Evolutionary conservation across 2,797 vertebrate genomes (phyloP), one percentile per base, ranked within the genome.

Genomic region (Coranthus polyacanthus): DNA sequence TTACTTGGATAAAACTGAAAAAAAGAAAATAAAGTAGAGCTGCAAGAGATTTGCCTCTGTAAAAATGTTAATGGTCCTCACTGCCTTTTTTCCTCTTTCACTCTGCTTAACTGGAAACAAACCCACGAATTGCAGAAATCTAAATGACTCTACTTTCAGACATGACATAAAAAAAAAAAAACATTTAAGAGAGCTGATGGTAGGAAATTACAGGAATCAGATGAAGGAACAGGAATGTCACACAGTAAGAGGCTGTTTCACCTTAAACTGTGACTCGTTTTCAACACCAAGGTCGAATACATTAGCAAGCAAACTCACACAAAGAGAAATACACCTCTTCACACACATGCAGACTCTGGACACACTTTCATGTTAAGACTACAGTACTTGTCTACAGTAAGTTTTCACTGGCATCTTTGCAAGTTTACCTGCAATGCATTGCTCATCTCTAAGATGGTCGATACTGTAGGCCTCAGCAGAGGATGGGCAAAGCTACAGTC

Each of bases 161-260:
- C 15, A 13, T n/a, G 39, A 24, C 22, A 24, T 3, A 5, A 24
- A 16, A 39, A 74, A 46, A 53, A 47, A 47, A 32, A 12, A 42
- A 7, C 11, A 57, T 69, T 81, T 21, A 13, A 26, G 10, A 72
- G 22, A 39, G 41, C 6, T 61, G 65, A 83, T 78, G 72, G 56
- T 36, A 61, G 69, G 13, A 82, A 88, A 88, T 82, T 62, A 64
- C 43, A 85, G 67, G 59, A 68, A 61, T 71, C 66, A 58, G 50
- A 64, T 0, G 0, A 37, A 18, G 24, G 22, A 68, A 42, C 13
- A 39, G 37, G 16, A 47, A 54, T n/a, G 49, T 61, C 60, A 67
- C 66, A 59, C 44, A 16, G 5, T 17, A 46, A 72, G 52, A 16
- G 44, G 50, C 39, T 36, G 24, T 17, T 41, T 3, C 53, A 38